Evolutionary conservation across 2,888 invertebrate species (phyloP), one percentile per base, ranked within the genome.

Genomic region (Portevinia maculata): DNA sequence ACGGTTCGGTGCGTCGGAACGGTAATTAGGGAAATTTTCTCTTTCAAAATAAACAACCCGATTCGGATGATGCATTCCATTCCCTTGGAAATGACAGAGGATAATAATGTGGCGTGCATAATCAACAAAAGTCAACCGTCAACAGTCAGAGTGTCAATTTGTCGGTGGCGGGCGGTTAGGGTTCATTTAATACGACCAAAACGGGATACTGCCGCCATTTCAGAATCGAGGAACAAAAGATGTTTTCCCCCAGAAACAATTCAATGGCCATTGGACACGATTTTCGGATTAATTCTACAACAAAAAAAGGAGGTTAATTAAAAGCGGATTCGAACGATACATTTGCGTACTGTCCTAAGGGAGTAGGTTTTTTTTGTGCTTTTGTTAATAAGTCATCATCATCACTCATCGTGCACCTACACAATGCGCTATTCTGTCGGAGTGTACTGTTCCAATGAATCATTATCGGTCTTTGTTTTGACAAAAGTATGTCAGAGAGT

Each of bases 11-110:
- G 79, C 74, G 73, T 62, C 15, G 67, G 30, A 50, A 79, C 57
- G 62, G 69, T 79, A 79, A 79, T 79, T 79, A 79, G 79, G 74
- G 79, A 79, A 69, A 69, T 75, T 79, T 48, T 69, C 55, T 28
- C 69, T 62, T 60, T 55, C 39, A 46, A 55, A 67, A 32, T 37
- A 50, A 44, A 41, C 37, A 60, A 44, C 44, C 39, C 57, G 74
- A 57, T 69, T 69, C 50, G 74, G 55, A 48, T 69, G 69, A 75
- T 79, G 57, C 62, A 69, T 75, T 34, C 11, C 3, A 50, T 34
- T 32, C 52, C 34, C 44, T 60, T 50, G 34, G 30, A 39, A 19
- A 13, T 8, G 48, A 28, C 19, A 46, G 44, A 44, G 19, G 52
- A 70, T 37, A 41, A 11, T 19, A 60, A 46, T 70, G 57, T 57